phyloP scores from a whole-genome alignment of 1,140 invertebrate genomes.

The Physella acuta region DNA sequence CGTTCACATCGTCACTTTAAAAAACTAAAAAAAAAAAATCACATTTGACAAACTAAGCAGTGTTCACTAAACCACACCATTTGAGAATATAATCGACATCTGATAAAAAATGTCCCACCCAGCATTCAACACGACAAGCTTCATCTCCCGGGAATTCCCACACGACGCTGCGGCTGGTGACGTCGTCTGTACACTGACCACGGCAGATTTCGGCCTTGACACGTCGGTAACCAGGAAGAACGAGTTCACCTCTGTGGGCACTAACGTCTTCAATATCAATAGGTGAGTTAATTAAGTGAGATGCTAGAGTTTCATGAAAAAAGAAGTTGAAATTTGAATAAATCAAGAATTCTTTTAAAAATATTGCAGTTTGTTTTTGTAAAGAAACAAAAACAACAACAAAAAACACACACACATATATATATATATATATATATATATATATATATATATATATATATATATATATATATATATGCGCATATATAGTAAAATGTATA shows the following conservation, averaged over 20 bases:
- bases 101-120: no score
- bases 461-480: background rate
- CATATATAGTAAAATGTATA: background rate
- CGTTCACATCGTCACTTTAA: no score
- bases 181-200: conserved; percentile 8
- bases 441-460: conserved; percentile 8
- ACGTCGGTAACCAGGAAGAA: background rate
- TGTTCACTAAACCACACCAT: no score
- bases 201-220: conserved; percentile 8
- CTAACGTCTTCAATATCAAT: conserved; percentile 19
- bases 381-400: no score
- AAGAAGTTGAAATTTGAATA: no score
- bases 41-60: no score
- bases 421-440: conserved; percentile 1
- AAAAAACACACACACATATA: conserved; percentile 12
- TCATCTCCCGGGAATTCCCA: conserved; percentile 22
- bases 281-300: background rate
- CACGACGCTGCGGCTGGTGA: conserved; percentile 1
- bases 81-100: no score
- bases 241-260: conserved; percentile 2
- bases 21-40: no score
- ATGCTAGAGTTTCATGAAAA: background rate
- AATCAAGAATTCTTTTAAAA: no score
- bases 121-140: background rate
- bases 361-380: no score